Evolutionary conservation across 1,140 invertebrate genomes (phyloP), one percentile per base, ranked within the genome.

Genomic region (Sogatella furcifera): DNA sequence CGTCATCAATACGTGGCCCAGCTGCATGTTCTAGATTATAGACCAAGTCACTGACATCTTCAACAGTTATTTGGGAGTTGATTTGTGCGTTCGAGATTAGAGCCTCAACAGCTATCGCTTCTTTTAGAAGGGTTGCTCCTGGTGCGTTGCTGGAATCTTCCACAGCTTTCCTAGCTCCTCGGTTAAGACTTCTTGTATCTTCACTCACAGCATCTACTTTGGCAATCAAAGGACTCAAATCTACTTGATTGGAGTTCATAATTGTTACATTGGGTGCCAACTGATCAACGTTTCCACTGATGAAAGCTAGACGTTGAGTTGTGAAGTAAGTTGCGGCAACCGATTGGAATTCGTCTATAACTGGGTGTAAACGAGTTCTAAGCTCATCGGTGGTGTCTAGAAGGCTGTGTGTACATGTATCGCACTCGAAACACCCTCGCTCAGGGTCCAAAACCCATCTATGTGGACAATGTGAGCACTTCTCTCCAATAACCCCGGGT

Each of bases 381-480:
- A 97, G 69, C n/a, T 80, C 74, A 69, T 96, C 91, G 0, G 92
- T 88, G 0, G 88, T 86, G 74, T 97, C 88, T 1, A 98, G 70
- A 3, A 98, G 77, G 52, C 88, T 83, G 69, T 95, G 86, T 1
- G 88, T 88, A 71, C 95, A 98, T 15, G 83, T 85, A 73, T 92
- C 91, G 73, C 95, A 98, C 63, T 86, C 82, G 68, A 83, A 78
- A 69, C 88, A 90, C 1, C 88, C 88, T 56, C 81, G 72, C 17
- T 83, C 79, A 42, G 82, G 80, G 8, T 90, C 82, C 61, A 88
- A 76, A 0, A 87, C 82, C 83, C 85, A 93, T 67, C 94, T 81
- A 66, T 88, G 80, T 0, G 93, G 91, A 74, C 97, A 99, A 5
- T 86, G 83, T 66, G 98, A 93, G 73, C 97, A 99, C 69, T 92